Base-by-base conservation (phyloP, 2,797 vertebrate genomes). In the Gambusia yucatana region DNA sequence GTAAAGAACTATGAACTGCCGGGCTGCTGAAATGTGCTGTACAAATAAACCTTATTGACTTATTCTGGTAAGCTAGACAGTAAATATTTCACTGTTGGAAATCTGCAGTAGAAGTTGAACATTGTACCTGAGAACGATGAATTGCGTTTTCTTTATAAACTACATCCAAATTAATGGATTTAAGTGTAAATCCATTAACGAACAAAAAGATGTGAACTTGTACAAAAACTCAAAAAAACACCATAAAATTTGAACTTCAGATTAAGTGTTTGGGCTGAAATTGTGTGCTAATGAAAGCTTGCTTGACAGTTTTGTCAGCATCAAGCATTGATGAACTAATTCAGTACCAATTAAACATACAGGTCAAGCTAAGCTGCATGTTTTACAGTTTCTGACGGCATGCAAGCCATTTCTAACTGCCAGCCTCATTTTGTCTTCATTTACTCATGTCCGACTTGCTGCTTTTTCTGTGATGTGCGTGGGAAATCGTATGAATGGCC, bases 331-430 rank as follows among this genome's bases (percentile, higher is more conserved):
- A 50, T 48, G 17, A 50, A 50, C 48, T 50, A 22, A 50, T 20
- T 50, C 48, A 22, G 20, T 22, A 22, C 0, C 7, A 50, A 22
- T 7, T 8, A 50, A 50, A 50, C 20, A 50, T 8, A 8, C 48
- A 50, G 20, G 48, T 22, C 28, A 11, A n/a, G 52, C 28, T 59
- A 4, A 77, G 72, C 79, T 82, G 77, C 72, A 48, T 70, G 59
- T 72, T 65, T 39, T 67, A 25, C 39, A 25, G 36, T 25, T 25
- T 67, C 61, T 36, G 61, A 22, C 20, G 3, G 14, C 13, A 63
- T 36, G 6, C 6, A 0, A 16, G 7, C 33, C 61, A 4, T 25
- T 63, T 39, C 20, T 9, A 11, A 67, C 9, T 10, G 36, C 65
- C 65, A 69, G 39, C 11, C 65, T 69, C 65, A 43, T 5, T 44